Base-by-base conservation (phyloP, 2,888 invertebrate species). In the Onthophagus sagittarius region DNA sequence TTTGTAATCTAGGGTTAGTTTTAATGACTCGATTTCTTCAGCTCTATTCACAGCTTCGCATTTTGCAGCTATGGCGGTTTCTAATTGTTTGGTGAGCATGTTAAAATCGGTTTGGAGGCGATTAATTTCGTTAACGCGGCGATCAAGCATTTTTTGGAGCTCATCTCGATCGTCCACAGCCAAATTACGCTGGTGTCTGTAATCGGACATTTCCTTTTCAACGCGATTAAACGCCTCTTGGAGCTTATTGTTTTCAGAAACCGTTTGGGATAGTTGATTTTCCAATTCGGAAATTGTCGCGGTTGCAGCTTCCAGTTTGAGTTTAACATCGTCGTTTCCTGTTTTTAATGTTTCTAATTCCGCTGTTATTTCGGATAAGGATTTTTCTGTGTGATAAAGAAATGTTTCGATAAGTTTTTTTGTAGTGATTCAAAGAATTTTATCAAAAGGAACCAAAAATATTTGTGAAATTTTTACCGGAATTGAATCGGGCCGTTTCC, bases 11-110 rank as follows among this genome's bases (percentile, higher is more conserved):
- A 95, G 84, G 9, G 92, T 89, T 73, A 94, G 87, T 85, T 95
- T 94, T 83, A 92, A 92, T 77, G 94, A 92, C 79, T 92, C 90
- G 62, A 95, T 89, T 85, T 96, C 96, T 84, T 95, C 94, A 74
- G 92, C 88, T 77, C 93, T 89, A 5, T 92, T 90, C 70, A 95
- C 84, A 0, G 94, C 94, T 85, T 95, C 94, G 86, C 94, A 95
- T 86, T 96, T 96, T 1, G 93, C 90, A 79, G 91, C 89, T 75
- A 94, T 91, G 15, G 95, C 93, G 70, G 88, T 84, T 78, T 92
- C 90, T 53, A 97, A 84, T 84, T 95, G 94, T 78, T 90, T 89
- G n/a, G 92, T 90, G 71, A 95, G 85, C 1, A 90, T 86, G 67
- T 88, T 86, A 76, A 94, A 85, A 83, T 93, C 95, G 2, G 89